A percentile compares a stretch with the other conserved stretches of the same genome.
Conservation (phyloP, 2,797 vertebrate genomes). For the Silurus lanzhouensis region DNA sequence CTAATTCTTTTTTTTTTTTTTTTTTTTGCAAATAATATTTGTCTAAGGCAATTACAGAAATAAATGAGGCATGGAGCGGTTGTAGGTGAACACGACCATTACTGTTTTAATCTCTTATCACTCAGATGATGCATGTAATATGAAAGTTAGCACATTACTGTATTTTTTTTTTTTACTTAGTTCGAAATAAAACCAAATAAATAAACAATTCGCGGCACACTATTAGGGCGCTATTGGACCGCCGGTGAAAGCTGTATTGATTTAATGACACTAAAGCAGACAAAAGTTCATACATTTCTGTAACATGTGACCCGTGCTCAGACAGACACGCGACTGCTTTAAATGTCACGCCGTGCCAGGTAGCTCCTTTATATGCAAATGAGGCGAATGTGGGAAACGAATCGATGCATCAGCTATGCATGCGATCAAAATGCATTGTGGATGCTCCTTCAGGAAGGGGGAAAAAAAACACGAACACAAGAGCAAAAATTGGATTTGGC, state of each 20-base stretch:
- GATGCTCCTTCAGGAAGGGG: not conserved
- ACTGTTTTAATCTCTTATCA: conserved; percentile 52
- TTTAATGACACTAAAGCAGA: conserved; percentile 46
- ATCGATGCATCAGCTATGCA: not conserved
- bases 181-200: not conserved
- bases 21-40: conserved; percentile 52
- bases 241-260: conserved; percentile 43
- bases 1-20: not conserved
- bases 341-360: conserved; percentile 33
- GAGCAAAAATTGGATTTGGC: not conserved
- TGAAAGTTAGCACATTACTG: not conserved
- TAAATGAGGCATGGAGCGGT: conserved; percentile 55
- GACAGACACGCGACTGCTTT: conserved; percentile 39
- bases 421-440: not conserved
- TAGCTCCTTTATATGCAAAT: conserved; percentile 48
- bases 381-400: conserved; percentile 20
- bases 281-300: conserved; percentile 41
- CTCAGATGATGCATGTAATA: not conserved
- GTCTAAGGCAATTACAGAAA: conserved; percentile 63
- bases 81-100: conserved; percentile 45
- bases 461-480: not conserved
- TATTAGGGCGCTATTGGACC: not conserved
- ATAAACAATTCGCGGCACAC: not conserved
- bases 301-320: conserved; percentile 33
- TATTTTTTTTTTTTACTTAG: not conserved